Evolutionary conservation across 2,888 invertebrate genomes (phyloP).

Genomic region (Parthenolecanium corni): DNA sequence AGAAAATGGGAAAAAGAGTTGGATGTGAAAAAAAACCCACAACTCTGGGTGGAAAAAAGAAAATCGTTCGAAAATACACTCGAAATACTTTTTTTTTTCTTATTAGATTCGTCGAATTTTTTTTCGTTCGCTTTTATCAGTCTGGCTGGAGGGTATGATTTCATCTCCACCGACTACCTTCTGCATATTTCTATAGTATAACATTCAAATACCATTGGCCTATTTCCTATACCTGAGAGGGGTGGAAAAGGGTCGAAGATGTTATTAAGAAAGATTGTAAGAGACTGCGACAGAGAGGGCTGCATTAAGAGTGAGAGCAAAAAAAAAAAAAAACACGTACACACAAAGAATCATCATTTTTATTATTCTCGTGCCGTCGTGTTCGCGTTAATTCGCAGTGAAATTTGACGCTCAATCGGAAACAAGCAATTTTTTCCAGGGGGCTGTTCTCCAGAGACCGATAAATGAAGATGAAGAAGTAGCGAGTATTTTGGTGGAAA

Average conservation of each 20-base stretch:
- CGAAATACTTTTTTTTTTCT: too few relatives aligned
- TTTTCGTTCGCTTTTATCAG: too few relatives aligned
- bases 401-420: conserved; percentile 28
- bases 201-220: too few relatives aligned
- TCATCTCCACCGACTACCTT: too few relatives aligned
- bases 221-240: too few relatives aligned
- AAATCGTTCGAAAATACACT: too few relatives aligned
- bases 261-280: background rate
- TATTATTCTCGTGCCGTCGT: conserved; percentile 24
- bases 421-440: conserved; percentile 22
- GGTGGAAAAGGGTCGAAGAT: background rate
- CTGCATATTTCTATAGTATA: too few relatives aligned
- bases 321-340: background rate
- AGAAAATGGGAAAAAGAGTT: too few relatives aligned
- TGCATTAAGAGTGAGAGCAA: background rate
- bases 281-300: background rate
- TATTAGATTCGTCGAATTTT: too few relatives aligned
- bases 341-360: conserved; percentile 10
- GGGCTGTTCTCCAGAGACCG: conserved; percentile 26
- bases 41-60: too few relatives aligned
- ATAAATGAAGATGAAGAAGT: conserved; percentile 27
- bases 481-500: conserved; percentile 1
- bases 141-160: too few relatives aligned
- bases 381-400: conserved; percentile 28
- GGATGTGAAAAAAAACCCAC: too few relatives aligned